Conservation (phyloP, 2,113 vertebrate species). For the Phodopus roborovskii region DNA sequence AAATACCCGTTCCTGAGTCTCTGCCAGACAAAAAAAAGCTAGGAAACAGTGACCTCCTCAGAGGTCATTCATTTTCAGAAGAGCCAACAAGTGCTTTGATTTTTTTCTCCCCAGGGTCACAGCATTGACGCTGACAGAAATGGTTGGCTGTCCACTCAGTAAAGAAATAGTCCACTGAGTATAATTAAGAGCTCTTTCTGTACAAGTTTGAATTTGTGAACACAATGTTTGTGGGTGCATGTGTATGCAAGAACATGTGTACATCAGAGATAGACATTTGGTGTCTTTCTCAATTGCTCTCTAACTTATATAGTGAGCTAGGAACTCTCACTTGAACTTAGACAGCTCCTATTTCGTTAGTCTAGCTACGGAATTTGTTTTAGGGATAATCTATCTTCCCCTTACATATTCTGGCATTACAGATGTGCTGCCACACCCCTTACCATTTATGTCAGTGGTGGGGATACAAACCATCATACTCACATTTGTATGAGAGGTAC, state of each 20-base stretch:
- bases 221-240: neutral
- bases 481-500: neutral
- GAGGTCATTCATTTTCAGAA: neutral
- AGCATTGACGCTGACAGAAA: neutral
- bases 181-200: neutral
- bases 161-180: neutral
- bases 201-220: neutral
- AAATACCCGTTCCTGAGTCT: neutral
- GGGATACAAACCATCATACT: too few species aligned
- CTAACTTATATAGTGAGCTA: neutral
- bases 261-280: neutral
- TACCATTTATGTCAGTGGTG: neutral
- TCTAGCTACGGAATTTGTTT: neutral
- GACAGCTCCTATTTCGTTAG: neutral
- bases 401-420: neutral
- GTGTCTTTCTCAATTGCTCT: neutral
- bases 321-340: neutral
- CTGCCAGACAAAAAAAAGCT: neutral
- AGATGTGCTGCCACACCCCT: neutral
- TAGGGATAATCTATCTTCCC: neutral
- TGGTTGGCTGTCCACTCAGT: too few species aligned
- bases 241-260: neutral
- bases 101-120: neutral
- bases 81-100: neutral
- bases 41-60: neutral